These are phyloP conservation scores for Macaria liturata DNA, from an alignment of 2,888 invertebrate species.

Conservation along the genomic window DNA sequence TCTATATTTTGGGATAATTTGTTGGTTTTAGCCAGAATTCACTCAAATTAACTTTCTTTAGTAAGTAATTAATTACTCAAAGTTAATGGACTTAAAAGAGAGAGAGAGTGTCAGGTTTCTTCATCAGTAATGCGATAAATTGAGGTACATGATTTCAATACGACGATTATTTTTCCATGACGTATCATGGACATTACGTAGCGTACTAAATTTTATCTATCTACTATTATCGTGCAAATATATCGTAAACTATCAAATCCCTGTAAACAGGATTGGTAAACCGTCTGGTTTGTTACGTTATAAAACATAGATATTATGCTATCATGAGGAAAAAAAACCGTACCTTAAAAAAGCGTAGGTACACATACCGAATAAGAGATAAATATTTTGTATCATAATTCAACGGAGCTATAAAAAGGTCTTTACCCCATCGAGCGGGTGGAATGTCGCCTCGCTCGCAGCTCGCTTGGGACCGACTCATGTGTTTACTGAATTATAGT, in stretches of 20 bases:
- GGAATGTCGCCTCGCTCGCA: slow-evolving; percentile 59
- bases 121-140: no score
- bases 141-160: no score
- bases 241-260: no score
- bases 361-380: slow-evolving; percentile 70
- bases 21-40: not conserved
- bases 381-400: slow-evolving; percentile 79
- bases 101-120: no score
- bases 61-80: slow-evolving; percentile 1
- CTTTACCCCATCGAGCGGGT: slow-evolving; percentile 53
- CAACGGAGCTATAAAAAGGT: slow-evolving; percentile 72
- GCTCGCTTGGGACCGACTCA: slow-evolving; percentile 49
- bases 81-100: no score
- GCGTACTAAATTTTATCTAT: not conserved
- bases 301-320: slow-evolving; percentile 70
- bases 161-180: no score
- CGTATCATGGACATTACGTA: no score
- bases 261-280: slow-evolving; percentile 6
- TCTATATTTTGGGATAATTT: slow-evolving; percentile 9
- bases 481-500: slow-evolving; percentile 44
- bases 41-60: not conserved
- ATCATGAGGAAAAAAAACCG: slow-evolving; percentile 68
- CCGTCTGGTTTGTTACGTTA: slow-evolving; percentile 47
- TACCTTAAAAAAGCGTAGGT: no score
- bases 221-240: no score